These are phyloP conservation scores for Zaprionus tsacasi DNA, from an alignment of 1,140 invertebrate genomes.

Conservation along the genomic window DNA sequence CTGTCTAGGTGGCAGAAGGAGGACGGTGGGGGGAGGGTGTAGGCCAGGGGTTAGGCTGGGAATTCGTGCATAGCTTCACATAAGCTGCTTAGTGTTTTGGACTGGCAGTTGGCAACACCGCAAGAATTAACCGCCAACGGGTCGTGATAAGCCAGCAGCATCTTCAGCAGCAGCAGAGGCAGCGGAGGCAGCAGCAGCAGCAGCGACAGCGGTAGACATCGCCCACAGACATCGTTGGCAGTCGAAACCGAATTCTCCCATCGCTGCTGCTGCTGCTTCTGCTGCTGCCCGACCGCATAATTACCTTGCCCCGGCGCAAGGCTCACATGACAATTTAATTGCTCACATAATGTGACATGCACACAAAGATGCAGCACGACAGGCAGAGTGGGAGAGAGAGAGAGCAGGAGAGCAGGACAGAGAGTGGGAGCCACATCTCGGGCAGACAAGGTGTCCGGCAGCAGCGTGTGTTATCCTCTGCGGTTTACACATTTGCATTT, in stretches of 20 bases:
- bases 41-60: not conserved
- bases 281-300: constrained; percentile 60
- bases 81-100: constrained; percentile 44
- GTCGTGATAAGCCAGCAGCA: constrained; percentile 51
- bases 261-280: not conserved
- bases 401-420: not conserved
- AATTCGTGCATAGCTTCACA: constrained; percentile 22
- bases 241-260: constrained; percentile 41
- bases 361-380: constrained; percentile 49
- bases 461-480: constrained; percentile 72
- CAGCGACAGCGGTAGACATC: not conserved
- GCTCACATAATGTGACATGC: constrained; percentile 71
- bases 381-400: constrained; percentile 5
- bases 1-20: not conserved
- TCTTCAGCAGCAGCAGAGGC: constrained; percentile 27
- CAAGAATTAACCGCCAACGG: constrained; percentile 50
- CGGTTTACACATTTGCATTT: constrained; percentile 75
- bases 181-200: not conserved
- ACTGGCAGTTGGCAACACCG: constrained; percentile 33
- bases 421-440: constrained; percentile 17
- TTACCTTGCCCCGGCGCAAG: constrained; percentile 59
- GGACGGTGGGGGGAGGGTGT: not conserved
- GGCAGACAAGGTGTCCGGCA: constrained; percentile 46
- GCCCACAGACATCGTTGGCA: constrained; percentile 44
- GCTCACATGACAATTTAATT: constrained; percentile 79